Conservation (phyloP, 2,888 invertebrate species). For the Ornithoptera priamus region DNA sequence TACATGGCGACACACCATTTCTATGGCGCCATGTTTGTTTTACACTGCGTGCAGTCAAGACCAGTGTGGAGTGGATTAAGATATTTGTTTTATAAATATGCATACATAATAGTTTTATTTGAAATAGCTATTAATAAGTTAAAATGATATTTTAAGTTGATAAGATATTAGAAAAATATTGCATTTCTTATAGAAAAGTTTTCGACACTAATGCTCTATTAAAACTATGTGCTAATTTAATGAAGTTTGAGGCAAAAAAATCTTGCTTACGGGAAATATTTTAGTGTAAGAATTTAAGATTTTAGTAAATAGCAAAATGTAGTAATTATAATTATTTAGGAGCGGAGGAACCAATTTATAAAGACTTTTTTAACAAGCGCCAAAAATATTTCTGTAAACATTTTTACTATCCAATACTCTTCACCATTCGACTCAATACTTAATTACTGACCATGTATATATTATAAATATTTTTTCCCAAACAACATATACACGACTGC, state of each 20-base stretch:
- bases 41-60: slow-evolving; percentile 33
- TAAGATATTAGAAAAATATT: slow-evolving; percentile 69
- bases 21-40: slow-evolving; percentile 42
- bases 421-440: slow-evolving; percentile 9
- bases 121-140: slow-evolving; percentile 43
- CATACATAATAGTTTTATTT: slow-evolving; percentile 53
- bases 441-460: background rate
- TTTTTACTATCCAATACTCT: too few relatives aligned
- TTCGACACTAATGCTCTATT: slow-evolving; percentile 53
- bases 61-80: too few relatives aligned
- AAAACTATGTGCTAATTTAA: slow-evolving; percentile 47
- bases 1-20: slow-evolving; percentile 43
- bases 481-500: slow-evolving; percentile 54
- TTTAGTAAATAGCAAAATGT: too few relatives aligned
- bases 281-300: too few relatives aligned
- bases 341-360: too few relatives aligned
- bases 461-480: slow-evolving; percentile 42
- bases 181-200: slow-evolving; percentile 62
- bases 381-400: too few relatives aligned
- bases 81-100: slow-evolving; percentile 41
- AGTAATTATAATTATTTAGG: too few relatives aligned
- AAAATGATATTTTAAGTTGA: slow-evolving; percentile 46
- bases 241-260: slow-evolving; percentile 22
- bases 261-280: too few relatives aligned
- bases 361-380: too few relatives aligned